Evolutionary conservation across 1,140 invertebrate genomes (phyloP).

Genomic region (Drosophila ironensis): DNA sequence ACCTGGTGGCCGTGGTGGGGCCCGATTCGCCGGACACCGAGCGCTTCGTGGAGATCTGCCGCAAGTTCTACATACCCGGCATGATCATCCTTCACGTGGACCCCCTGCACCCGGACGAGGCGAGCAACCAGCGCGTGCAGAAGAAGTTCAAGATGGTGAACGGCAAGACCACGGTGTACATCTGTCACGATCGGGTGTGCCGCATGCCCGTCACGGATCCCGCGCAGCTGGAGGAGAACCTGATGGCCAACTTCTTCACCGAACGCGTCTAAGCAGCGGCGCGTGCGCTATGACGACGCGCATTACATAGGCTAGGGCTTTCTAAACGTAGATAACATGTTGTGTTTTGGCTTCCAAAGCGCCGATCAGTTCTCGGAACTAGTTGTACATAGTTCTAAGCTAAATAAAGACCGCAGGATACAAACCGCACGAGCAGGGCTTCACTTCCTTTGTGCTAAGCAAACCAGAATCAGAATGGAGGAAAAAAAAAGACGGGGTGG

Average conservation of each 20-base stretch:
- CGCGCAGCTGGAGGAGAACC: slow-evolving; percentile 85
- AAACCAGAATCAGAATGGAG: too few relatives aligned
- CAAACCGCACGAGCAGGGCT: slow-evolving; percentile 2
- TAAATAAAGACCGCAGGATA: slow-evolving; percentile 31
- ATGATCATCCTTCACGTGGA: slow-evolving; percentile 87
- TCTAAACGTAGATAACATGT: slow-evolving; percentile 26
- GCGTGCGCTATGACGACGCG: too few relatives aligned
- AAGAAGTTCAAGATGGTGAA: slow-evolving; percentile 82
- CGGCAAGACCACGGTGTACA: slow-evolving; percentile 88
- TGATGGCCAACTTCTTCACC: slow-evolving; percentile 82
- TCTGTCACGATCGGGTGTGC: slow-evolving; percentile 91
- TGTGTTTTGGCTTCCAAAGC: slow-evolving; percentile 58
- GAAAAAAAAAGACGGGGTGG: slow-evolving; percentile 14
- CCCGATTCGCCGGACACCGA: slow-evolving; percentile 86
- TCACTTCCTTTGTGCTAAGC: too few relatives aligned
- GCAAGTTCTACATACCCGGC: slow-evolving; percentile 87
- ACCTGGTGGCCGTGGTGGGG: slow-evolving; percentile 75
- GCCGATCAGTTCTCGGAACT: slow-evolving; percentile 56
- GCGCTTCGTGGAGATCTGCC: slow-evolving; percentile 86
- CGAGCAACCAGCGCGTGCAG: slow-evolving; percentile 59
- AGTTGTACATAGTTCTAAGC: slow-evolving; percentile 13
- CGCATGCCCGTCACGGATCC: slow-evolving; percentile 89
- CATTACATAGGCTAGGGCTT: slow-evolving; percentile 36
- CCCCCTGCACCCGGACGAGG: slow-evolving; percentile 82
- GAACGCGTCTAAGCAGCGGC: slow-evolving; percentile 39